Evolutionary conservation across 2,888 invertebrate genomes (phyloP).

Genomic region (Pantelozetes paolii): DNA sequence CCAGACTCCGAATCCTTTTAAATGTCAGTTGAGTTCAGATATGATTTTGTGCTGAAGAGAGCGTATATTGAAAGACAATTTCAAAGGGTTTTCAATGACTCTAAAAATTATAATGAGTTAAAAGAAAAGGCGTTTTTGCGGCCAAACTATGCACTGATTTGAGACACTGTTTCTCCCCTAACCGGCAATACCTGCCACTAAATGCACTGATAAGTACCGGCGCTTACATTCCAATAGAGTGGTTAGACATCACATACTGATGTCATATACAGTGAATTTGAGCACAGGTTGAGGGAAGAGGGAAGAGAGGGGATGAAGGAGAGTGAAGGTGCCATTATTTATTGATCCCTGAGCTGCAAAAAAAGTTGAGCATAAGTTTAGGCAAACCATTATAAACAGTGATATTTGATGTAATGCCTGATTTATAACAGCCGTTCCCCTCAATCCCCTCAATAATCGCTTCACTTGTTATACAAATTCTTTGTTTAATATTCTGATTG

Average conservation of each 20-base stretch:
- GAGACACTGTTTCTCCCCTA: neutral
- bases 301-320: neutral
- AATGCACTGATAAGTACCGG: neutral
- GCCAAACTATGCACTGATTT: neutral
- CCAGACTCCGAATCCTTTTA: slow-evolving; percentile 26
- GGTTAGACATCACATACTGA: neutral
- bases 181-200: too few species aligned
- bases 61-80: slow-evolving; percentile 26
- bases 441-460: neutral
- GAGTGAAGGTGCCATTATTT: slow-evolving; percentile 34
- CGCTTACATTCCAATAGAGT: neutral
- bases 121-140: neutral
- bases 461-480: slow-evolving; percentile 28
- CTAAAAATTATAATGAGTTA: neutral
- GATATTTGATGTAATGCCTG: slow-evolving; percentile 3
- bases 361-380: slow-evolving; percentile 35
- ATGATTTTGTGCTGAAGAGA: neutral
- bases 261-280: neutral
- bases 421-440: neutral
- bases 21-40: slow-evolving; percentile 31
- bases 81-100: neutral
- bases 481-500: slow-evolving; percentile 22
- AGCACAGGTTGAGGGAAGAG: neutral
- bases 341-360: slow-evolving; percentile 21
- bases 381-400: slow-evolving; percentile 7